Conservation (phyloP, 2,113 vertebrate genomes). For the Propithecus coquereli region DNA sequence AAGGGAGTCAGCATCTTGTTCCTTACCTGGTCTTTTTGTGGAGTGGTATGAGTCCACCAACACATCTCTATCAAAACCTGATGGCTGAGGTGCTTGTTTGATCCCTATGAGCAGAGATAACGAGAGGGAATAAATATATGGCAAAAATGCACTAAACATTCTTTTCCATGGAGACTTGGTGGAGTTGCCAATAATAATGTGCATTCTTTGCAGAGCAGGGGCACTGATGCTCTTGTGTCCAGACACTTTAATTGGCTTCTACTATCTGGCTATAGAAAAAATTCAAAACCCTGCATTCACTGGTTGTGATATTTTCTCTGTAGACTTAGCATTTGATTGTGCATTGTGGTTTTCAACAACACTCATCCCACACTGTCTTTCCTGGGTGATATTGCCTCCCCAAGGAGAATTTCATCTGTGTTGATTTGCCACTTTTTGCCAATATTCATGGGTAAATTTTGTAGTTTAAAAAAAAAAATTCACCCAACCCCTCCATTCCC, state of each 20-base stretch:
- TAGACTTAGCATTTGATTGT: neutral
- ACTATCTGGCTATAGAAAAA: neutral
- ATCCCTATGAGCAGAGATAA: conserved; percentile 69
- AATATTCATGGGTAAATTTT: conserved; percentile 4
- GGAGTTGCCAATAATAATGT: neutral
- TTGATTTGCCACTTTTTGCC: neutral
- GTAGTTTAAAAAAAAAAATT: neutral
- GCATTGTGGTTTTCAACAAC: neutral
- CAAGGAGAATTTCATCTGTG: neutral
- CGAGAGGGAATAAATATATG: neutral
- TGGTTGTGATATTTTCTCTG: neutral
- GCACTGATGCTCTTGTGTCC: neutral
- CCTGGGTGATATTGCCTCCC: neutral
- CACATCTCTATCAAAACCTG: conserved; percentile 56
- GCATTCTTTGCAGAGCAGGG: neutral
- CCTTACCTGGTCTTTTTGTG: conserved; percentile 80
- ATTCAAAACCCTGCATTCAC: neutral
- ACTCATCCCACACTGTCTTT: neutral
- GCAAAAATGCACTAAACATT: neutral
- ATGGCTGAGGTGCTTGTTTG: conserved; percentile 55
- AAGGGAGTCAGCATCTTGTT: neutral
- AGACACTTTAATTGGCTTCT: neutral
- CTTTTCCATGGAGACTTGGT: neutral
- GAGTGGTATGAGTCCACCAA: conserved; percentile 57
- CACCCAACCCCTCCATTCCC: neutral